A percentile compares a stretch with the other conserved stretches of the same genome.
phyloP scores from a whole-genome alignment of 1,140 invertebrate genomes.

The Drosophila sturtevanti region DNA sequence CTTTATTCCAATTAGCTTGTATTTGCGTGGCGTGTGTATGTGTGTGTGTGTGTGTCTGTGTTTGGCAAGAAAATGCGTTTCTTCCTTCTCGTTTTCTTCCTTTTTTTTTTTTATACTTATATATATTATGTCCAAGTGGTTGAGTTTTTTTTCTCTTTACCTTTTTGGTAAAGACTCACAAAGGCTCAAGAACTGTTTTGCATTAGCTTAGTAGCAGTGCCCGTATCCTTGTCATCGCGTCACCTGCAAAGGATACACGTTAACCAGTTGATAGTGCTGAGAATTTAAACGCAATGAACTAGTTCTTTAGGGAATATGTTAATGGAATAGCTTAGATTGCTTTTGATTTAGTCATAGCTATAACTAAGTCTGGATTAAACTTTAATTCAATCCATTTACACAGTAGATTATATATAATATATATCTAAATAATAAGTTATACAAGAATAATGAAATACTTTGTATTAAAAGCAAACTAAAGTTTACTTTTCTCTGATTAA shows the following conservation, averaged over 20 bases:
- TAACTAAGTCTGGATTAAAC: too few species aligned
- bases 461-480: too few species aligned
- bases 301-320: too few species aligned
- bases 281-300: background rate
- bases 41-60: conserved; percentile 10
- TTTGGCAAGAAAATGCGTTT: background rate
- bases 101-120: conserved; percentile 10
- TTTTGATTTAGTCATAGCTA: too few species aligned
- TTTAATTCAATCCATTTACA: too few species aligned
- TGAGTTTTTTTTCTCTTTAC: background rate
- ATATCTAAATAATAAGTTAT: too few species aligned
- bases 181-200: conserved; percentile 40
- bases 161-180: background rate
- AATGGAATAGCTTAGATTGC: too few species aligned
- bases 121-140: conserved; percentile 10
- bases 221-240: conserved; percentile 35
- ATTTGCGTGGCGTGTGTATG: conserved; percentile 1
- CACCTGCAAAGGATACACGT: conserved; percentile 29
- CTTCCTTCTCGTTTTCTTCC: conserved; percentile 15
- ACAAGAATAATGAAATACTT: too few species aligned
- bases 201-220: conserved; percentile 43
- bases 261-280: background rate
- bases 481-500: too few species aligned
- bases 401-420: too few species aligned
- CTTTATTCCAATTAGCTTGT: conserved; percentile 37